A percentile compares a stretch with the other conserved stretches of the same genome.
These are phyloP conservation scores for Uloborus diversus DNA, from an alignment of 1,140 invertebrate genomes.

Conservation along the genomic window DNA sequence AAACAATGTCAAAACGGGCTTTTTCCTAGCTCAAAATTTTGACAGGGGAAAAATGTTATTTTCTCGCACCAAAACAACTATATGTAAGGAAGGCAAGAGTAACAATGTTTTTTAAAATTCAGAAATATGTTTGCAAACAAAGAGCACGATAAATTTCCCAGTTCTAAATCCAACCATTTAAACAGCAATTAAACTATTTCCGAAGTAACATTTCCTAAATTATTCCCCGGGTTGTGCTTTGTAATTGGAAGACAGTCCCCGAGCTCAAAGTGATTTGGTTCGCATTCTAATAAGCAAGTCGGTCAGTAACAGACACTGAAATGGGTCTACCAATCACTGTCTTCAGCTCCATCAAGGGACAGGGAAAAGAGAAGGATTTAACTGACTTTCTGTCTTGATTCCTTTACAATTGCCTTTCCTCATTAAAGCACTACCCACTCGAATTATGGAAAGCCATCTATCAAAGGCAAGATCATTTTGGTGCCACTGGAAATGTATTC, in stretches of 20 bases:
- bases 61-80: too few relatives aligned
- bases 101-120: too few relatives aligned
- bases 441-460: slow-evolving; percentile 40
- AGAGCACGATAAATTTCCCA: too few relatives aligned
- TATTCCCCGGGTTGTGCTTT: too few relatives aligned
- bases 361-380: slow-evolving; percentile 29
- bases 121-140: too few relatives aligned
- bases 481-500: slow-evolving; percentile 34
- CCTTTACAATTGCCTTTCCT: slow-evolving; percentile 37
- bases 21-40: too few relatives aligned
- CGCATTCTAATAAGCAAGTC: slow-evolving; percentile 52
- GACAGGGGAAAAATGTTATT: too few relatives aligned
- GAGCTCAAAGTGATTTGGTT: slow-evolving; percentile 33
- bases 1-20: too few relatives aligned
- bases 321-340: slow-evolving; percentile 46
- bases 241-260: slow-evolving; percentile 17
- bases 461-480: slow-evolving; percentile 45
- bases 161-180: too few relatives aligned
- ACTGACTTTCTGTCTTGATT: slow-evolving; percentile 31
- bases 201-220: too few relatives aligned
- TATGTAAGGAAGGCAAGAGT: too few relatives aligned
- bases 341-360: slow-evolving; percentile 31
- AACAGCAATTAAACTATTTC: too few relatives aligned
- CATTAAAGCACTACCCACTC: slow-evolving; percentile 47
- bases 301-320: slow-evolving; percentile 30